A percentile compares a stretch with the other conserved stretches of the same genome.
Conservation (phyloP, 2,797 vertebrate species). For the Paramormyrops hopkinsi region DNA sequence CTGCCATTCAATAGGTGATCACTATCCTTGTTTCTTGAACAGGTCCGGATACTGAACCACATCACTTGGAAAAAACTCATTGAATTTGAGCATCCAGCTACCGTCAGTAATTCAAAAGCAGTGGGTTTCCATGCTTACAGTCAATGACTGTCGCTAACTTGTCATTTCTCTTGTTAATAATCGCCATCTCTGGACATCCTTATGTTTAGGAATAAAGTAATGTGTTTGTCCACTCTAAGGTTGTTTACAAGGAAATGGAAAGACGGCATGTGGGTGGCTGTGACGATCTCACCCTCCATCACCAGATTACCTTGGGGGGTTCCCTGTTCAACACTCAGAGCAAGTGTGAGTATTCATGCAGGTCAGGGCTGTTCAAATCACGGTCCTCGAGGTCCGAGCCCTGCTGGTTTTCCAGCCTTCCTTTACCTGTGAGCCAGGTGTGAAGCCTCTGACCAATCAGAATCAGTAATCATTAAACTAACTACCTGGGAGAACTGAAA, state of each 20-base stretch:
- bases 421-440: neutral
- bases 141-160: neutral
- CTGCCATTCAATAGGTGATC: neutral
- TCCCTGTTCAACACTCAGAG: constrained; percentile 72
- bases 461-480: neutral
- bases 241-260: constrained; percentile 85
- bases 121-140: constrained; percentile 57
- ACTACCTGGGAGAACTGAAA: neutral
- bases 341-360: constrained; percentile 72
- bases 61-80: constrained; percentile 88
- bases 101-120: constrained; percentile 63
- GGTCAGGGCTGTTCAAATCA: neutral
- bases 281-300: constrained; percentile 65
- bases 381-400: neutral
- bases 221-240: constrained; percentile 48
- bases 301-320: constrained; percentile 50
- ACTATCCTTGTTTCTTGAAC: neutral
- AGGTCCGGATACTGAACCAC: constrained; percentile 92
- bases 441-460: neutral
- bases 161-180: neutral
- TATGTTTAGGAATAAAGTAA: neutral
- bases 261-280: constrained; percentile 56
- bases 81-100: constrained; percentile 75
- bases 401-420: neutral
- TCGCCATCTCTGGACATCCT: neutral